Conservation (phyloP, 1,140 invertebrate genomes). For the Drosophila malerkotliana region DNA sequence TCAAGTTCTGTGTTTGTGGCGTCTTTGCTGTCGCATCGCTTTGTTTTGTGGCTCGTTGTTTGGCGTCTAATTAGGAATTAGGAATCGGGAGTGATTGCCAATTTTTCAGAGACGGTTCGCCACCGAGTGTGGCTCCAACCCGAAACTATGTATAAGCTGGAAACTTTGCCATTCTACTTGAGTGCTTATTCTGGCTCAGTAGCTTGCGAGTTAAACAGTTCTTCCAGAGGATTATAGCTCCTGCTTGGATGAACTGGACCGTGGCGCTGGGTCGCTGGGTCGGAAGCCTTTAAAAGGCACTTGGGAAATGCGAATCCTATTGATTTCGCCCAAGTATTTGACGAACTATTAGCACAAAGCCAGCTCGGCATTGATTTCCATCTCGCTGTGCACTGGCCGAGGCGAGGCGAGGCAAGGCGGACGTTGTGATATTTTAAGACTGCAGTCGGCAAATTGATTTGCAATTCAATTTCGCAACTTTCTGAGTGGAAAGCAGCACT, state of each 20-base stretch:
- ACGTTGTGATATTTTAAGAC: conserved; percentile 33
- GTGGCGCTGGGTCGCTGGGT: too few relatives aligned
- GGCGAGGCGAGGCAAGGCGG: not conserved
- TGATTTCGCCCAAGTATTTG: conserved; percentile 33
- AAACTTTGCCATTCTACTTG: too few relatives aligned
- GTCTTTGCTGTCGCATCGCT: not conserved
- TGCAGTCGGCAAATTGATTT: conserved; percentile 49
- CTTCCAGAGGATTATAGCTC: too few relatives aligned
- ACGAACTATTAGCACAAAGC: conserved; percentile 38
- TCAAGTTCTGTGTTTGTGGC: conserved; percentile 28
- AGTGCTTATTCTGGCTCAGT: too few relatives aligned
- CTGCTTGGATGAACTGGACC: too few relatives aligned
- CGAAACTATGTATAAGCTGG: not conserved
- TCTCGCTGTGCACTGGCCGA: not conserved
- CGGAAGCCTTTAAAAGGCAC: not conserved
- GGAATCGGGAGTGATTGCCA: conserved; percentile 9
- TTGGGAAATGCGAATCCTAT: conserved; percentile 12
- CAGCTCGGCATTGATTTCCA: conserved; percentile 27
- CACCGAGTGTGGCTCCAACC: not conserved
- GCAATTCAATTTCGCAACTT: conserved; percentile 51
- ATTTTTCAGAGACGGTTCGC: not conserved
- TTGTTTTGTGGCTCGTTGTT: conserved; percentile 13
- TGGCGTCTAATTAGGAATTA: conserved; percentile 24
- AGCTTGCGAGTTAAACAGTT: too few relatives aligned
- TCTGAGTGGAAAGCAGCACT: not conserved